phyloP scores from a whole-genome alignment of 2,797 vertebrate genomes.

The Harpagifer antarcticus region DNA sequence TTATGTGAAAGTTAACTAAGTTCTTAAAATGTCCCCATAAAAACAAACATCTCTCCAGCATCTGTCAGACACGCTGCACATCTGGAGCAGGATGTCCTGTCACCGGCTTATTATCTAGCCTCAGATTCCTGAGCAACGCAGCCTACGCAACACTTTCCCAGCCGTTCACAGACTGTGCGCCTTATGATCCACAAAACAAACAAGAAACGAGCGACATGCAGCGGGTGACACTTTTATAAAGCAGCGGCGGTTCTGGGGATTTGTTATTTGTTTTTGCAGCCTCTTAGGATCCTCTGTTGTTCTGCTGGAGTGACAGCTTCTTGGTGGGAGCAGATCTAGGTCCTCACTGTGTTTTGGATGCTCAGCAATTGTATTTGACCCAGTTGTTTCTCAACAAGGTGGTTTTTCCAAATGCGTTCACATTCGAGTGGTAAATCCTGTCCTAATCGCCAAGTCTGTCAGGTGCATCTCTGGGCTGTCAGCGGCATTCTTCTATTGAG shows the following conservation, averaged over 20 bases:
- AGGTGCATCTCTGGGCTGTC: slow-evolving; percentile 3
- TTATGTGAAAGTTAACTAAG: slow-evolving; percentile 5
- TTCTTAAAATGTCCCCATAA: slow-evolving; percentile 8
- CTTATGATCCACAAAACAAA: slow-evolving; percentile 44
- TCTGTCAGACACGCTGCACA: slow-evolving; percentile 50
- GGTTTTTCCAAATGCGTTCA: slow-evolving; percentile 4
- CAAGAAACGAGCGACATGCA: slow-evolving; percentile 37
- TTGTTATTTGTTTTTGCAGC: slow-evolving; percentile 37
- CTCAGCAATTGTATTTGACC: slow-evolving; percentile 40
- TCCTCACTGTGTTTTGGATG: slow-evolving; percentile 42
- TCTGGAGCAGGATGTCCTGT: slow-evolving; percentile 56
- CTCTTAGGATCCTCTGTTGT: slow-evolving; percentile 26
- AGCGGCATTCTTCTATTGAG: slow-evolving; percentile 3
- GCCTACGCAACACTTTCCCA: no score
- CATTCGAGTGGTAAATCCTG: slow-evolving; percentile 1
- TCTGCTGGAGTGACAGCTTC: slow-evolving; percentile 43
- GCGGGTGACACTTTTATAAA: slow-evolving; percentile 27
- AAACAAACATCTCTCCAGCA: background rate
- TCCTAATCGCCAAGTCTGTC: background rate
- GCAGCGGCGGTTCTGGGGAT: slow-evolving; percentile 6
- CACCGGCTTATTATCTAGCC: slow-evolving; percentile 51
- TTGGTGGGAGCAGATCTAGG: slow-evolving; percentile 51
- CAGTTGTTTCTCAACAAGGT: slow-evolving; percentile 21
- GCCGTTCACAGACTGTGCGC: background rate
- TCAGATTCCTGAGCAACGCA: no score